Evolutionary conservation across 2,888 invertebrate genomes (phyloP).

Genomic region (Sminthurinus aureus): DNA sequence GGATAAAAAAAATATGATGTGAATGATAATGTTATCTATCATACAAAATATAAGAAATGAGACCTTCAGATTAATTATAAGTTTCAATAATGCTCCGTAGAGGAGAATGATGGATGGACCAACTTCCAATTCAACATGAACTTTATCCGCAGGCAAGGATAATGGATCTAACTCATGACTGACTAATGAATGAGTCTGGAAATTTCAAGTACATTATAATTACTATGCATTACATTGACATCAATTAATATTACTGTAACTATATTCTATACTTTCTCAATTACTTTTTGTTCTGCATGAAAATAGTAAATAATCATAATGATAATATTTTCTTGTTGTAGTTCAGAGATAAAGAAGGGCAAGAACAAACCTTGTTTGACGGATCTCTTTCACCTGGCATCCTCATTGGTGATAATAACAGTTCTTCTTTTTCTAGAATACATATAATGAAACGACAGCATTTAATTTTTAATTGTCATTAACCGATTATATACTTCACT

Average conservation of each 20-base stretch:
- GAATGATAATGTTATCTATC: background rate
- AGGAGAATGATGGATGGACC: conserved; percentile 91
- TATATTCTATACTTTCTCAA: too few relatives aligned
- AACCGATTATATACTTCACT: too few relatives aligned
- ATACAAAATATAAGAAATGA: background rate
- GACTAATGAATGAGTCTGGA: conserved; percentile 21
- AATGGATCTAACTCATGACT: conserved; percentile 80
- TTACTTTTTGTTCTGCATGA: too few relatives aligned
- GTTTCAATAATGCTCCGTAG: conserved; percentile 89
- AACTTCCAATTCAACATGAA: conserved; percentile 91
- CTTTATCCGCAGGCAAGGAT: conserved; percentile 83
- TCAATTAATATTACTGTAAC: too few relatives aligned
- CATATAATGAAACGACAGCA: too few relatives aligned
- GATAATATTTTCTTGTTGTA: background rate
- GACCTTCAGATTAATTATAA: conserved; percentile 85
- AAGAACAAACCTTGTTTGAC: conserved; percentile 39
- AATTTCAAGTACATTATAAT: too few relatives aligned
- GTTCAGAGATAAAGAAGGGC: background rate
- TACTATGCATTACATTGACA: too few relatives aligned
- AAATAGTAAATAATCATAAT: background rate
- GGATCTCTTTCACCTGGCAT: conserved; percentile 69
- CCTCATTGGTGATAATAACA: conserved; percentile 87
- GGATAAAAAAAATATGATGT: background rate
- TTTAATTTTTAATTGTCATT: too few relatives aligned
- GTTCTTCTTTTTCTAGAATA: conserved; percentile 96